Evolutionary conservation across 2,797 vertebrate species (phyloP).

Genomic region (Pseudochirops corinnae): DNA sequence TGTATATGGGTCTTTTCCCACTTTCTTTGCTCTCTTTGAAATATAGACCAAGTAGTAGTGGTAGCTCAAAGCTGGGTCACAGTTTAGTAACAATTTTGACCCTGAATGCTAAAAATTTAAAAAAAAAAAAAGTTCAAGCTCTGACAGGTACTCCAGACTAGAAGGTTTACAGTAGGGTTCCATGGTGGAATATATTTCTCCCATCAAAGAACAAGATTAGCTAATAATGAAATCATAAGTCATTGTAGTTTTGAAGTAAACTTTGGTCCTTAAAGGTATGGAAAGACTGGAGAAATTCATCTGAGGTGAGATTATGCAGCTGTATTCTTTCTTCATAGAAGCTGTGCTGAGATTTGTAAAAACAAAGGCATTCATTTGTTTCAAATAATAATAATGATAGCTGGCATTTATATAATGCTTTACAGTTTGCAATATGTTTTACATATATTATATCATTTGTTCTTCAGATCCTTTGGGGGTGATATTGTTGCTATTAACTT

Average conservation of each 20-base stretch:
- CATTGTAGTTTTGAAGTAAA: not conserved
- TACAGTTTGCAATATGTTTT: constrained; percentile 31
- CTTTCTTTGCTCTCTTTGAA: not conserved
- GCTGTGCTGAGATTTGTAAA: constrained; percentile 42
- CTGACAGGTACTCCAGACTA: not conserved
- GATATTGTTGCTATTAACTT: constrained; percentile 18
- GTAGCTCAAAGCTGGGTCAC: not conserved
- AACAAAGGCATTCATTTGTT: constrained; percentile 42
- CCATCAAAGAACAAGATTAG: not conserved
- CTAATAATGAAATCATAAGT: not conserved
- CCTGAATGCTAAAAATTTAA: not conserved
- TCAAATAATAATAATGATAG: constrained; percentile 25
- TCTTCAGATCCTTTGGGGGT: not conserved
- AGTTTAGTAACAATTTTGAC: not conserved
- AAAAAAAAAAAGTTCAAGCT: not conserved
- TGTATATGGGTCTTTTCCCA: not conserved
- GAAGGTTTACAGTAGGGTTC: not conserved
- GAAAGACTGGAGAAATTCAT: not conserved
- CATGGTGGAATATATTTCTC: not conserved
- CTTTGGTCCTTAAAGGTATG: not conserved
- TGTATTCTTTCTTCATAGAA: not conserved
- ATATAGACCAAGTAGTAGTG: not conserved
- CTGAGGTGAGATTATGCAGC: not conserved
- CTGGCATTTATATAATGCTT: not conserved
- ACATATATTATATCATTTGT: not conserved